Base-by-base conservation (phyloP, 1,140 invertebrate genomes). In the Drosophila lacertosa region DNA sequence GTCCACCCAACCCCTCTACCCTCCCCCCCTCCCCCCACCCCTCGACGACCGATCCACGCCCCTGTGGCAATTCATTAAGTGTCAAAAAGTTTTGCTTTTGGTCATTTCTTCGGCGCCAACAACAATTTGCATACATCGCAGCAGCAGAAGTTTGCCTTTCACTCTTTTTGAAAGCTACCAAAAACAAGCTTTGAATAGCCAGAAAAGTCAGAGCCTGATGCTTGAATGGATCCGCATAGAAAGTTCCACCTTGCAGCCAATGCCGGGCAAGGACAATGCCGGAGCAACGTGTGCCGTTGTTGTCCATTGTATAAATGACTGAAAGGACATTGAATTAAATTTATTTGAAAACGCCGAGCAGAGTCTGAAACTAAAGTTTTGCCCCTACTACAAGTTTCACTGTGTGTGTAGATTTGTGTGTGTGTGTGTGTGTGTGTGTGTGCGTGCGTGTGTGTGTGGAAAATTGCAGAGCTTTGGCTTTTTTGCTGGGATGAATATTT, bases 301-400 rank as follows among this genome's bases (percentile, higher is more conserved):
- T 64, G 67, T 59, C 58, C 73, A 86, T 84, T 86, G 81, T 80
- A 62, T 35, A 82, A 88, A 74, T 86, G 82, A 77, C 74, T 86
- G 81, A 77, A 74, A 84, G 86, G 82, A 86, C 81, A 88, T 88
- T 88, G 81, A 88, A 86, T 86, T 86, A 82, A 86, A 86, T 86
- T 86, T 86, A 86, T 86, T 86, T 80, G 74, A 81, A 81, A 86
- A 74, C 81, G 74, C 82, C 72, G 33, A 63, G 63, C 54, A 79
- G 62, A 86, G 81, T 74, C 77, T 60, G 58, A 84, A 84, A 84
- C 81, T 86, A 86, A 84, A 84, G 73, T 84, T 84, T 81, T 33
- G 9, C 44, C 7, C 24, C 22, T 35, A 0, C 18, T 26, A 11
- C 18, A n/a, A 26, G 2, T 33, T 22, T 29, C 6, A 3, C 7